Conservation (phyloP, 1,140 invertebrate species). For the Acyrthosiphon pisum region DNA sequence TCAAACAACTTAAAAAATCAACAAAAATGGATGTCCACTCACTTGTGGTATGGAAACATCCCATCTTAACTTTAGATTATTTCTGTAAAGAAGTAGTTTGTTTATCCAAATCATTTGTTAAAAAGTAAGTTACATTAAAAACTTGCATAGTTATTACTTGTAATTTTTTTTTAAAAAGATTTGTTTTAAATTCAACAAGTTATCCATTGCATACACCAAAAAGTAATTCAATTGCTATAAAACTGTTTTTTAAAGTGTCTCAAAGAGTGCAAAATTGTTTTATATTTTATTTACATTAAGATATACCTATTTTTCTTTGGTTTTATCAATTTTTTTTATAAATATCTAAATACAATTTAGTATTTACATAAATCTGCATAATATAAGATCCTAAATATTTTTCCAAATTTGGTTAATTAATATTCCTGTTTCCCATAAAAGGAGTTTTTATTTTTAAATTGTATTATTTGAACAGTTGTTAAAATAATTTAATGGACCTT, state of each 20-base stretch:
- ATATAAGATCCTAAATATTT: neutral
- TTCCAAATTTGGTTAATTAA: neutral
- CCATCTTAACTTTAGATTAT: conserved; percentile 83
- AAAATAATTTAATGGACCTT: neutral
- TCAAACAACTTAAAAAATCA: conserved; percentile 43
- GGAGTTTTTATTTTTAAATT: neutral
- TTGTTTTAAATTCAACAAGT: neutral
- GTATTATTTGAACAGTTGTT: neutral
- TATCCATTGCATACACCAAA: neutral
- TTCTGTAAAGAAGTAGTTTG: conserved; percentile 73
- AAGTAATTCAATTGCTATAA: neutral
- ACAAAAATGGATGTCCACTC: conserved; percentile 58
- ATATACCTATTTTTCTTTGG: neutral
- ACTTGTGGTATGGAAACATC: conserved; percentile 87
- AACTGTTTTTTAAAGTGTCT: neutral
- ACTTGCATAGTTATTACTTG: neutral
- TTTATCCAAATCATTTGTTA: conserved; percentile 50
- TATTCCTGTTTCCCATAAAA: neutral
- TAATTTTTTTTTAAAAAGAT: neutral
- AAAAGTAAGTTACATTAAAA: conserved; percentile 56
- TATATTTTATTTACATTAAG: neutral
- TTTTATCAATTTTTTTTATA: neutral
- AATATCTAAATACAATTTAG: neutral
- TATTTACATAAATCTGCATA: neutral
- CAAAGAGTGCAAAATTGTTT: neutral